Evolutionary conservation across 2,888 invertebrate species (phyloP).

Genomic region (Chrysodeixis includens): DNA sequence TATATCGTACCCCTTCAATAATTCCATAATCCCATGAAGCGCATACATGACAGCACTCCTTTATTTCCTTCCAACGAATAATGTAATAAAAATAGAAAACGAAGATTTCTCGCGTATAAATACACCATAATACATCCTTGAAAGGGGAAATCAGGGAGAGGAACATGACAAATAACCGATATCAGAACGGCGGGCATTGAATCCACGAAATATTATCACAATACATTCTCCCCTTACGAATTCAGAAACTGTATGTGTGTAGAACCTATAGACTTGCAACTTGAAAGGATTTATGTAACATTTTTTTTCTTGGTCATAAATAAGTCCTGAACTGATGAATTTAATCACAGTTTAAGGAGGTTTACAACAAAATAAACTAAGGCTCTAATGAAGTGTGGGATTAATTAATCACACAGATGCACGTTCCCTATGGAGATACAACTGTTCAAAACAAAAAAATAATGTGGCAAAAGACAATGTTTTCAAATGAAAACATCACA

Average conservation of each 20-base stretch:
- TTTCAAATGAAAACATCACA: too few relatives aligned
- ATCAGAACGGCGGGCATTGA: conserved; percentile 18
- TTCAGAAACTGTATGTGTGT: conserved; percentile 24
- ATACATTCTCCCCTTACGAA: conserved; percentile 15
- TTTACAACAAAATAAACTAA: too few relatives aligned
- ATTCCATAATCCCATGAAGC: not conserved
- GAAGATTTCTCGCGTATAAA: conserved; percentile 28
- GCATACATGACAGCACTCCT: conserved; percentile 1
- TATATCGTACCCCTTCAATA: not conserved
- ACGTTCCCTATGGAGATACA: too few relatives aligned
- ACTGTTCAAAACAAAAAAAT: too few relatives aligned
- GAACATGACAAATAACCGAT: conserved; percentile 19
- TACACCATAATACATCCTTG: conserved; percentile 31
- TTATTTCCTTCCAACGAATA: conserved; percentile 20
- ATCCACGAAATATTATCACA: conserved; percentile 36
- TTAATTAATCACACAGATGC: too few relatives aligned
- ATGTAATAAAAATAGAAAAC: conserved; percentile 27
- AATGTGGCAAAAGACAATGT: too few relatives aligned
- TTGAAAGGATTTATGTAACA: too few relatives aligned
- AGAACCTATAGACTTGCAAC: conserved; percentile 11
- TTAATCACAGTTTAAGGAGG: too few relatives aligned
- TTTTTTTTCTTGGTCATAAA: too few relatives aligned
- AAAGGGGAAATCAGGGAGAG: conserved; percentile 26
- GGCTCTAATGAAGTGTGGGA: too few relatives aligned
- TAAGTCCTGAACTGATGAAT: too few relatives aligned